phyloP scores from a whole-genome alignment of 1,140 invertebrate species.

The Hyposmocoma kahamanoa region DNA sequence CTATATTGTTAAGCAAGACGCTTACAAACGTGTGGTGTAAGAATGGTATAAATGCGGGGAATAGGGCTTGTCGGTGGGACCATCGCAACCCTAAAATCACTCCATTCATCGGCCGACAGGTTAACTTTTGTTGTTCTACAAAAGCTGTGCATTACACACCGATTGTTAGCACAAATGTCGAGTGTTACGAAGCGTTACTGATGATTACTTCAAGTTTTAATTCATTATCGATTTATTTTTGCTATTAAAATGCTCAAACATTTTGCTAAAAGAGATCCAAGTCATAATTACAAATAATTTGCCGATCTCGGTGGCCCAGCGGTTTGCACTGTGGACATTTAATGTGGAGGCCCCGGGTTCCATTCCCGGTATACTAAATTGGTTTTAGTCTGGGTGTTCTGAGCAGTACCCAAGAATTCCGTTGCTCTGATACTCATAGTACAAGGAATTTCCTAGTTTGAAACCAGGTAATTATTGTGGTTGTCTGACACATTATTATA shows the following conservation, averaged over 20 bases:
- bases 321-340: too few species aligned
- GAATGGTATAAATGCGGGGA: not conserved
- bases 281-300: too few species aligned
- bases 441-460: too few species aligned
- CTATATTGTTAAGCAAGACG: not conserved
- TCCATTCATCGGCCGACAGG: constrained; percentile 61
- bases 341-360: too few species aligned
- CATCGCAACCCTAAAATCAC: constrained; percentile 66
- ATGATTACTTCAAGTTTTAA: constrained; percentile 49
- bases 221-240: constrained; percentile 27
- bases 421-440: too few species aligned
- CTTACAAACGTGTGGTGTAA: not conserved
- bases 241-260: not conserved
- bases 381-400: too few species aligned
- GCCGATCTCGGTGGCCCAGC: too few species aligned
- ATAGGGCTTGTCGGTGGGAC: constrained; percentile 61
- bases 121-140: constrained; percentile 70
- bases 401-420: too few species aligned
- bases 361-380: too few species aligned
- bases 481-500: too few species aligned
- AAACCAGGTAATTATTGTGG: too few species aligned
- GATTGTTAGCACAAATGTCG: constrained; percentile 70
- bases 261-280: too few species aligned
- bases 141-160: constrained; percentile 62
- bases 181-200: constrained; percentile 55